phyloP scores from a whole-genome alignment of 2,888 invertebrate species.

The Scaptomyza parva region DNA sequence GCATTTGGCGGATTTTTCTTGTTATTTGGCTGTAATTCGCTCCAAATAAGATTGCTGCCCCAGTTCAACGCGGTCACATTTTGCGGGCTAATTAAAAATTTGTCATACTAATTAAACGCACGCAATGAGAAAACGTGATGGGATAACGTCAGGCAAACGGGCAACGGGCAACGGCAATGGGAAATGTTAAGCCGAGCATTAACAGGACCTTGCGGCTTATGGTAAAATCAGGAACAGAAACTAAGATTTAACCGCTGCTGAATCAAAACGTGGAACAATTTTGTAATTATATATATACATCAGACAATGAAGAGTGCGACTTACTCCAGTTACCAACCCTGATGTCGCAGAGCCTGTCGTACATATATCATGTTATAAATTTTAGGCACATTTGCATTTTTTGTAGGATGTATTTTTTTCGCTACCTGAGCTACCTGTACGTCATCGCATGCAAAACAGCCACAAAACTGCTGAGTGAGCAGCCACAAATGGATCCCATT shows the following conservation, averaged over 20 bases:
- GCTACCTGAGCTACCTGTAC: constrained; percentile 47
- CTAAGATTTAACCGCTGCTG: constrained; percentile 6
- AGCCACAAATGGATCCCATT: constrained; percentile 15
- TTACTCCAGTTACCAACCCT: constrained; percentile 8
- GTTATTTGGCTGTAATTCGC: constrained; percentile 63
- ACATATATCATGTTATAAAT: constrained; percentile 60
- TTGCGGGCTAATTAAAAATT: constrained; percentile 77
- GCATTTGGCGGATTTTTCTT: constrained; percentile 47
- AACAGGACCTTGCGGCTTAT: constrained; percentile 41
- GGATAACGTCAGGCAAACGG: constrained; percentile 18
- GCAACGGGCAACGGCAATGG: too few relatives aligned
- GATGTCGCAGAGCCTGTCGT: constrained; percentile 22
- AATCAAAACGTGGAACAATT: constrained; percentile 40
- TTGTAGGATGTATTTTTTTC: constrained; percentile 34
- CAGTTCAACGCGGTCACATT: constrained; percentile 63
- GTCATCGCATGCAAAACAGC: constrained; percentile 29
- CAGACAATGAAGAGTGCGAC: constrained; percentile 33
- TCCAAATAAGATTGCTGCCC: constrained; percentile 68
- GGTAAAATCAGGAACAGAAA: constrained; percentile 54
- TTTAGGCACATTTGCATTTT: constrained; percentile 71
- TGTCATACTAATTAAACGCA: constrained; percentile 79
- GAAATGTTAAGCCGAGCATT: constrained; percentile 8
- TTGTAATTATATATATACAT: constrained; percentile 70
- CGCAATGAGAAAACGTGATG: constrained; percentile 46
- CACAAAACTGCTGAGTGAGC: constrained; percentile 66